Evolutionary conservation across 1,140 invertebrate species (phyloP).

Genomic region (Drosophila azteca): DNA sequence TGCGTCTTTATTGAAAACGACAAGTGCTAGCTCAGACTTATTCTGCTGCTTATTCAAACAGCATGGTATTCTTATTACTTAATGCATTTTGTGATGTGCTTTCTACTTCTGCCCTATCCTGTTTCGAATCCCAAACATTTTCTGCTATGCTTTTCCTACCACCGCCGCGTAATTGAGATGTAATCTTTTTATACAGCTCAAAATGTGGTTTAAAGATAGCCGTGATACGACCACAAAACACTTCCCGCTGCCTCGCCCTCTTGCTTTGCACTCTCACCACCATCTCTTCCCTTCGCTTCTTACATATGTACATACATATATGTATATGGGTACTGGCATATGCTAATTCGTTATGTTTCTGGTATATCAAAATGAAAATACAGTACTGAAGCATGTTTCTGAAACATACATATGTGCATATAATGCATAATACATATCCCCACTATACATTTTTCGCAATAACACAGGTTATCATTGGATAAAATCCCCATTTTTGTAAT

Average conservation of each 20-base stretch:
- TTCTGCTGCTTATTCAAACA: background rate
- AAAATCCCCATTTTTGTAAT: background rate
- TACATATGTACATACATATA: no score
- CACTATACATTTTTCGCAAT: no score
- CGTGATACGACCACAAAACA: constrained; percentile 35
- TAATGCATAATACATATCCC: no score
- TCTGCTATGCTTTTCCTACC: background rate
- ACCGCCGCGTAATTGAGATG: constrained; percentile 39
- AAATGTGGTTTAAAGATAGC: constrained; percentile 34
- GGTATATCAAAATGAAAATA: no score
- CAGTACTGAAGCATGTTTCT: no score
- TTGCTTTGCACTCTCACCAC: background rate
- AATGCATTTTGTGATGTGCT: constrained; percentile 3
- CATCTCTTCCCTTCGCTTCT: background rate
- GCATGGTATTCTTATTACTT: constrained; percentile 27
- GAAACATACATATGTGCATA: no score
- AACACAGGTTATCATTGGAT: background rate
- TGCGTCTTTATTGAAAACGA: constrained; percentile 49
- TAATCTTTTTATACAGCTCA: constrained; percentile 25
- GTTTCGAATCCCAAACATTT: constrained; percentile 12
- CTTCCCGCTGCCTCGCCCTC: background rate
- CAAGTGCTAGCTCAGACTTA: constrained; percentile 23
- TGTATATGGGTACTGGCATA: no score
- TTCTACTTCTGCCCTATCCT: constrained; percentile 4
- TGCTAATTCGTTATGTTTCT: no score